Conservation (phyloP, 2,888 invertebrate genomes). For the Melieria omissa region DNA sequence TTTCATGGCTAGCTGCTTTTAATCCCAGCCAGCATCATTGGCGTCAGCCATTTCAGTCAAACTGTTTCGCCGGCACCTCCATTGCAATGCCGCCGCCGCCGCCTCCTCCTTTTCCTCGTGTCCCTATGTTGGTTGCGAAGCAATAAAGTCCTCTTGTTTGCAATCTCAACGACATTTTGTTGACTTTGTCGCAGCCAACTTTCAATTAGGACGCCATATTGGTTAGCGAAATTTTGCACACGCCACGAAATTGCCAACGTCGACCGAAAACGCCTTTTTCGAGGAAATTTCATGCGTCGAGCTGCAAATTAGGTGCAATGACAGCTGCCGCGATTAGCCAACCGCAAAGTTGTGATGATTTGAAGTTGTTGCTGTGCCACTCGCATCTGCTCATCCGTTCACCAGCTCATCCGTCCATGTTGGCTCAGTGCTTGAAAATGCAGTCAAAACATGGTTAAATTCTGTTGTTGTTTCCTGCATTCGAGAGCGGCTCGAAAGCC, state of each 20-base stretch:
- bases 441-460: constrained; percentile 28
- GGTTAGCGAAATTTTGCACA: background rate
- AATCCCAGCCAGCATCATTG: background rate
- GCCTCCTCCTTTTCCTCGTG: background rate
- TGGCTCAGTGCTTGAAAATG: constrained; percentile 6
- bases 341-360: constrained; percentile 61
- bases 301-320: constrained; percentile 25
- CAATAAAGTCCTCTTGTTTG: background rate
- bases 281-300: constrained; percentile 7
- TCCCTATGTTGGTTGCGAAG: background rate
- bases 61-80: background rate
- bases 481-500: too few species aligned
- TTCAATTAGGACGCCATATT: background rate
- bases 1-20: constrained; percentile 11
- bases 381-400: too few species aligned
- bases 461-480: background rate
- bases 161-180: background rate
- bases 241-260: constrained; percentile 5
- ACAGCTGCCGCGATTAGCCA: constrained; percentile 61
- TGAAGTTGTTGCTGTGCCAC: background rate
- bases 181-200: background rate
- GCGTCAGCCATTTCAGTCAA: background rate
- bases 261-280: background rate
- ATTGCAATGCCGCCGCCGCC: background rate
- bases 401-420: too few species aligned